These are phyloP conservation scores for Nomada fabriciana DNA, from an alignment of 2,888 invertebrate species.

Conservation along the genomic window DNA sequence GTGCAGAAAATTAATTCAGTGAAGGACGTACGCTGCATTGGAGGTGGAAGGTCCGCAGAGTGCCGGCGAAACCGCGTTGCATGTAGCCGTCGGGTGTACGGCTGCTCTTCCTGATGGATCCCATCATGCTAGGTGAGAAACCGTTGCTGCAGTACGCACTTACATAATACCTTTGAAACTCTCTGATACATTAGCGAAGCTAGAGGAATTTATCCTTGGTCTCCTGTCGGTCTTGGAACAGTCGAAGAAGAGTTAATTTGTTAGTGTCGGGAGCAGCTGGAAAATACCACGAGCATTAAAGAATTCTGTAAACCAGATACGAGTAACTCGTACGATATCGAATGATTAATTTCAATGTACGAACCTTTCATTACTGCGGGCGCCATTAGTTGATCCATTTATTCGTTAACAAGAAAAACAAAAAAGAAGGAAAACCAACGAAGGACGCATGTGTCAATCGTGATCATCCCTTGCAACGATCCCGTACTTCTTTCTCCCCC, in stretches of 20 bases:
- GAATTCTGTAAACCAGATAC: too few relatives aligned
- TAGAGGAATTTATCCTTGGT: not conserved
- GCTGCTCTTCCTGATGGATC: constrained; percentile 77
- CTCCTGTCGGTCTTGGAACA: not conserved
- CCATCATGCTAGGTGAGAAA: constrained; percentile 80
- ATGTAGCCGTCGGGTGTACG: constrained; percentile 74
- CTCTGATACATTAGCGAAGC: not conserved
- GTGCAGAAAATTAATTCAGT: too few relatives aligned
- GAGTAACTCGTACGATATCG: not conserved
- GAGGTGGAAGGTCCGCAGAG: not conserved
- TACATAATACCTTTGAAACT: not conserved
- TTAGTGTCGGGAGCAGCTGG: too few relatives aligned
- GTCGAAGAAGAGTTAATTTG: constrained; percentile 1
- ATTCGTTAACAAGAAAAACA: not conserved
- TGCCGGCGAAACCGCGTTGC: constrained; percentile 36
- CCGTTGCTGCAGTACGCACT: not conserved
- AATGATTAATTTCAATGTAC: not conserved
- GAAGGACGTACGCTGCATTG: not conserved
- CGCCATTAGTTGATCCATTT: not conserved
- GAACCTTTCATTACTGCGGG: not conserved
- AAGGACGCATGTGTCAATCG: not conserved
- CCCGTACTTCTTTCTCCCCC: not conserved
- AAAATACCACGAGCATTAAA: too few relatives aligned
- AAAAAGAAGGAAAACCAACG: too few relatives aligned
- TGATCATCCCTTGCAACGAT: not conserved